Evolutionary conservation across 1,140 invertebrate genomes (phyloP).

Genomic region (Pygmarrhopalites habei): DNA sequence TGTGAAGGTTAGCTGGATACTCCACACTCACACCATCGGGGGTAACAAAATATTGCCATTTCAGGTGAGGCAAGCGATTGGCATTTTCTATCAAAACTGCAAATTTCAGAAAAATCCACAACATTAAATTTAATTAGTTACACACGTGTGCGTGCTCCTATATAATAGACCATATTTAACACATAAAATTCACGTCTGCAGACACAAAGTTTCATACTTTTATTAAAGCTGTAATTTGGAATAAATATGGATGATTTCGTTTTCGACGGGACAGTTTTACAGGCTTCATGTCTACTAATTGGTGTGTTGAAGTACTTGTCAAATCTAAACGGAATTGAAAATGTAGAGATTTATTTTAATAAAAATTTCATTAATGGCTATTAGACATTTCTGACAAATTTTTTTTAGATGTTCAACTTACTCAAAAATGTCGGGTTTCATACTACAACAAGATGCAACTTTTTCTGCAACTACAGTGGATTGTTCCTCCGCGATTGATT

Average conservation of each 20-base stretch:
- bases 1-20: conserved; percentile 44
- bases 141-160: too few species aligned
- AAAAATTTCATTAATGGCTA: too few species aligned
- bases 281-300: conserved; percentile 12
- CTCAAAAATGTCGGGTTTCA: conserved; percentile 12
- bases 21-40: conserved; percentile 48
- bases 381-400: too few species aligned
- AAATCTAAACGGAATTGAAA: too few species aligned
- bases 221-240: conserved; percentile 12
- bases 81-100: conserved; percentile 49
- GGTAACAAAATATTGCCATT: conserved; percentile 54
- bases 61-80: conserved; percentile 46
- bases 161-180: too few species aligned
- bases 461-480: background rate
- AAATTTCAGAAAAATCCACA: too few species aligned
- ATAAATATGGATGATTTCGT: conserved; percentile 14
- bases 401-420: conserved; percentile 3
- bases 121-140: too few species aligned
- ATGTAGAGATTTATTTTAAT: too few species aligned
- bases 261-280: conserved; percentile 20
- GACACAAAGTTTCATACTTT: background rate
- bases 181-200: background rate
- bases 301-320: conserved; percentile 19
- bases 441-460: conserved; percentile 15
- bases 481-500: conserved; percentile 5